phyloP scores from a whole-genome alignment of 2,797 vertebrate species.

The Darevskia mixta region DNA sequence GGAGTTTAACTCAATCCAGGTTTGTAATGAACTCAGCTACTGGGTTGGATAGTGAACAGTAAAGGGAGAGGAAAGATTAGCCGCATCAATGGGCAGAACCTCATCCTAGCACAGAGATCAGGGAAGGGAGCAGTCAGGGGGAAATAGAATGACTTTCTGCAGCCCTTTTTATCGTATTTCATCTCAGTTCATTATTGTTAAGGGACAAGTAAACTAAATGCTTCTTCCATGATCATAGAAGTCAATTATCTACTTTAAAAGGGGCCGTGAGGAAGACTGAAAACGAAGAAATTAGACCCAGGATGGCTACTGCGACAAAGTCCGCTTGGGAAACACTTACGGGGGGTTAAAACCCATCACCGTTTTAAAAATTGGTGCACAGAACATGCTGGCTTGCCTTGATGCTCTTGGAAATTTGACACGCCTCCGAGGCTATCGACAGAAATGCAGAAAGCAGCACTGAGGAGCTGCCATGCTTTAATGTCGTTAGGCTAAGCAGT shows the following conservation, averaged over 20 bases:
- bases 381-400: not conserved
- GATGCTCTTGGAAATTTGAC: constrained; percentile 6
- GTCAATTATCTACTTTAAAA: constrained; percentile 21
- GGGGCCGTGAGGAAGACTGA: constrained; percentile 9
- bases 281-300: constrained; percentile 20
- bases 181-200: not conserved
- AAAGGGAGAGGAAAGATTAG: constrained; percentile 22
- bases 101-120: not conserved
- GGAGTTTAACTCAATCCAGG: not conserved
- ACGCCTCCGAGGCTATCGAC: constrained; percentile 17
- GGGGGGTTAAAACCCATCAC: not conserved
- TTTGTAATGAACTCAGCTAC: constrained; percentile 15
- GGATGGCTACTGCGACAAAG: constrained; percentile 25
- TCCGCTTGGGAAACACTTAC: constrained; percentile 24
- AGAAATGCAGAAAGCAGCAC: not conserved
- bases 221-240: constrained; percentile 37
- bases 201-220: constrained; percentile 40
- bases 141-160: not conserved
- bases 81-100: not conserved
- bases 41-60: not conserved
- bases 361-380: constrained; percentile 24
- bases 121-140: not conserved
- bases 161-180: not conserved
- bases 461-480: constrained; percentile 11
- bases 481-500: constrained; percentile 23